phyloP scores from a whole-genome alignment of 2,113 vertebrate genomes.

The Burhinus bistriatus region DNA sequence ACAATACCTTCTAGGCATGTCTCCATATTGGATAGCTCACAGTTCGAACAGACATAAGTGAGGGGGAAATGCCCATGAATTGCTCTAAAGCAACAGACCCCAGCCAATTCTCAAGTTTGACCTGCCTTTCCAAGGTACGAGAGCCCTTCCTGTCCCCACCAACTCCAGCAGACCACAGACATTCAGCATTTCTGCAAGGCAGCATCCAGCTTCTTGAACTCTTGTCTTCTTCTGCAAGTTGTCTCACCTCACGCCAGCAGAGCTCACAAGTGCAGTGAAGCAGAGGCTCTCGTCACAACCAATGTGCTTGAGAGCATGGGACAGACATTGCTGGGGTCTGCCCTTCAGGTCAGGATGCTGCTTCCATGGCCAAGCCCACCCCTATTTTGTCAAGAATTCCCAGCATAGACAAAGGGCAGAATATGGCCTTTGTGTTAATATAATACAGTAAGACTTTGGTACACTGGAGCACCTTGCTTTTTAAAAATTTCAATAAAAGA shows the following conservation, averaged over 20 bases:
- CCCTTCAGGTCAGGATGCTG: not conserved
- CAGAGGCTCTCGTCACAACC: not conserved
- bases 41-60: not conserved
- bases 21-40: fast-evolving
- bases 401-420: not conserved
- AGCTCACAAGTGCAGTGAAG: not conserved
- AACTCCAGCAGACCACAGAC: not conserved
- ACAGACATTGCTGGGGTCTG: not conserved
- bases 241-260: not conserved
- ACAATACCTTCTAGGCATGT: not conserved
- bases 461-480: not conserved
- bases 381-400: not conserved
- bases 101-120: not conserved
- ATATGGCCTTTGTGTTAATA: not conserved
- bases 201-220: not conserved
- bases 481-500: not conserved
- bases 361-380: not conserved
- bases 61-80: not conserved
- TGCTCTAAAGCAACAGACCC: not conserved
- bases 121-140: not conserved
- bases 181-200: not conserved
- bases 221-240: not conserved
- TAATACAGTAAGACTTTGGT: not conserved
- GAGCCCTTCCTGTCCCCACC: too few relatives aligned
- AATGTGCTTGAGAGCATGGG: not conserved